Evolutionary conservation across 2,888 invertebrate species (phyloP).

Genomic region (Agrotis clavis): DNA sequence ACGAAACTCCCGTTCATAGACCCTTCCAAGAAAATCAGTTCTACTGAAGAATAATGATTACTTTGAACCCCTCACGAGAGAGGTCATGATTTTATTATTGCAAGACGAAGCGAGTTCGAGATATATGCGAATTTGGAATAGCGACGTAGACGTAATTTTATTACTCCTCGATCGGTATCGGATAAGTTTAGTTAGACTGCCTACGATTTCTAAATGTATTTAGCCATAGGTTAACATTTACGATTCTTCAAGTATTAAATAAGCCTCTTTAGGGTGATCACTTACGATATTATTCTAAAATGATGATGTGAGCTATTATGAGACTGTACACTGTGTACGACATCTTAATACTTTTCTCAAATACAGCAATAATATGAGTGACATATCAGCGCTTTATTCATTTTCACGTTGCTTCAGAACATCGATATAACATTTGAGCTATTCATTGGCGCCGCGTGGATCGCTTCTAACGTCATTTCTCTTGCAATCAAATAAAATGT

Average conservation of each 20-base stretch:
- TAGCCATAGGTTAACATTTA: conserved; percentile 84
- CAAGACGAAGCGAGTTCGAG: conserved; percentile 72
- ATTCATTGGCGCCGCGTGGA: conserved; percentile 52
- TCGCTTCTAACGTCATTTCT: conserved; percentile 66
- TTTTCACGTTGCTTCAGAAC: conserved; percentile 53
- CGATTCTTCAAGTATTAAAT: conserved; percentile 76
- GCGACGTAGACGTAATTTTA: conserved; percentile 76
- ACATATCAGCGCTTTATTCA: conserved; percentile 68
- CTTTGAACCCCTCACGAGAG: conserved; percentile 58
- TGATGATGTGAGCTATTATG: conserved; percentile 67
- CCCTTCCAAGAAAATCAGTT: conserved; percentile 37
- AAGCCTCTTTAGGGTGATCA: conserved; percentile 74
- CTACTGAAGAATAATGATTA: conserved; percentile 50
- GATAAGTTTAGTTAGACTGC: conserved; percentile 83
- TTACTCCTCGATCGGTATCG: conserved; percentile 76
- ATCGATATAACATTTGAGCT: conserved; percentile 42
- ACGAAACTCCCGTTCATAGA: conserved; percentile 38
- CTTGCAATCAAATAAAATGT: conserved; percentile 73
- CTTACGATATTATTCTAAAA: conserved; percentile 66
- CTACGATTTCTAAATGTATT: conserved; percentile 81
- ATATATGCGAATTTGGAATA: conserved; percentile 65
- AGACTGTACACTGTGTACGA: conserved; percentile 70
- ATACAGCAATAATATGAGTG: conserved; percentile 57
- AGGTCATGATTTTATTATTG: conserved; percentile 72
- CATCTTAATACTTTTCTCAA: conserved; percentile 61